Conservation (phyloP, 2,113 vertebrate genomes). For the Varanus komodoensis region DNA sequence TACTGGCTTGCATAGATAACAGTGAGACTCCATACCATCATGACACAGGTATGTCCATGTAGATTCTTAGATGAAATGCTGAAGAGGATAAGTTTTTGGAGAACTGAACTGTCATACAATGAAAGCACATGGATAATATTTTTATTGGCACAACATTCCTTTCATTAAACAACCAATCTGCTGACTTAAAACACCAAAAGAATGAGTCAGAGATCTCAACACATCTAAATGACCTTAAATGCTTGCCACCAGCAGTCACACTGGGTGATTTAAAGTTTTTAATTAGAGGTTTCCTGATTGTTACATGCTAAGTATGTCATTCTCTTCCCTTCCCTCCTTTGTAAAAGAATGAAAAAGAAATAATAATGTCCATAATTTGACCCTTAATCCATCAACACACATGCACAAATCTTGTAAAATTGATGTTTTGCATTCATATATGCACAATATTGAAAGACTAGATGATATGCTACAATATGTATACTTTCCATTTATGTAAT, state of each 20-base stretch:
- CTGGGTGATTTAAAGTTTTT: fast-evolving
- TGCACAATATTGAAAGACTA: fast-evolving
- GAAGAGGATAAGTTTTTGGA: fast-evolving
- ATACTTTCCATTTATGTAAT: background rate
- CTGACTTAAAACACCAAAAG: background rate
- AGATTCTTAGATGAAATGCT: background rate
- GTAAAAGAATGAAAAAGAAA: fast-evolving
- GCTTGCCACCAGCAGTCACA: background rate
- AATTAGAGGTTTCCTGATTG: background rate
- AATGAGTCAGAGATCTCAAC: fast-evolving
- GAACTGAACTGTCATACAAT: fast-evolving
- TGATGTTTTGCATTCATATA: background rate
- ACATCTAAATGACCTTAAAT: background rate
- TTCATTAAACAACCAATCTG: background rate
- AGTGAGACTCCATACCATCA: background rate
- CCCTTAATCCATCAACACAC: fast-evolving
- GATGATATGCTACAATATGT: background rate
- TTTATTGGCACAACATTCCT: fast-evolving
- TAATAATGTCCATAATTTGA: background rate
- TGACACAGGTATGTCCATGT: background rate
- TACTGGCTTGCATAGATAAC: background rate
- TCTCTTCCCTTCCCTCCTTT: fast-evolving
- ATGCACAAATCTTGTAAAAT: background rate
- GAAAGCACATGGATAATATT: fast-evolving
- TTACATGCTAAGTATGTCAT: fast-evolving